Evolutionary conservation across 2,113 vertebrate species (phyloP).

Genomic region (Fulica atra): DNA sequence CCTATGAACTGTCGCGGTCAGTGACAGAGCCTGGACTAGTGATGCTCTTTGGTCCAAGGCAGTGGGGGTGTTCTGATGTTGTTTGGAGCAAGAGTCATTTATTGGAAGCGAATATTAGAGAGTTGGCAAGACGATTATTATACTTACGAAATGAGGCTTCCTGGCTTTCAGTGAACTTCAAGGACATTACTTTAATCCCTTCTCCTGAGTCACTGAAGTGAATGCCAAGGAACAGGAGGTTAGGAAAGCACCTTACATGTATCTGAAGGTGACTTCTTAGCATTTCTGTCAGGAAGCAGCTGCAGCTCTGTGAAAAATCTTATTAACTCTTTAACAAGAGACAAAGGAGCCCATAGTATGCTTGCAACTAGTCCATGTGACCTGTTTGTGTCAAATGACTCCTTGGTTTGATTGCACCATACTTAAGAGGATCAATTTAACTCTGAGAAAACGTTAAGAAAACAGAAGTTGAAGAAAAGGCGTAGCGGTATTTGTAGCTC

Average conservation of each 20-base stretch:
- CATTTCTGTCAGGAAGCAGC: neutral
- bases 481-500: neutral
- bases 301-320: neutral
- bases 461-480: neutral
- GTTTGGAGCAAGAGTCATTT: neutral
- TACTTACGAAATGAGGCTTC: neutral
- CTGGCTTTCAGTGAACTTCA: neutral
- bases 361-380: neutral
- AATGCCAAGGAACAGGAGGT: neutral
- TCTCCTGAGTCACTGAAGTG: constrained; percentile 27
- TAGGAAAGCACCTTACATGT: constrained; percentile 22
- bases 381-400: neutral
- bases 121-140: neutral
- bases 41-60: neutral
- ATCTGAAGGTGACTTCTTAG: neutral
- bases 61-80: neutral
- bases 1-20: neutral
- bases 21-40: neutral
- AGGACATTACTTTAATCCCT: neutral
- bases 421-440: neutral
- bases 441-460: neutral
- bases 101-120: neutral
- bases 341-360: neutral
- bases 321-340: neutral
- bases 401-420: neutral